Percentiles rank a stretch among this genome's conserved stretches.
phyloP scores from a whole-genome alignment of 2,113 vertebrate species.

The Thalassarche chlororhynchos region DNA sequence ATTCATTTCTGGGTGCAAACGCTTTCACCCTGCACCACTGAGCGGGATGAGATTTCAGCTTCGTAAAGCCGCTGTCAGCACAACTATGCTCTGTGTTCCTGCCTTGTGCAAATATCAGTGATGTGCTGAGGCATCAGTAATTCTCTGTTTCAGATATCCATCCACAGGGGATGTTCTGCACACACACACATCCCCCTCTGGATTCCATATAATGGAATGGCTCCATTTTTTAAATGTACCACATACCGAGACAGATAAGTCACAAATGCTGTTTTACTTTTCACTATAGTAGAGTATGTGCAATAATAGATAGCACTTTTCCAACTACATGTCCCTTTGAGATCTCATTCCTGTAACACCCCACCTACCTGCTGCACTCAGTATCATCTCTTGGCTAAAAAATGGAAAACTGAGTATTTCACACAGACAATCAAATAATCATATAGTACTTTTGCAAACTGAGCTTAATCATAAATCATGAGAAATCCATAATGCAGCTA shows the following conservation, averaged over 20 bases:
- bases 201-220: neutral
- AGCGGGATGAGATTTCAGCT: neutral
- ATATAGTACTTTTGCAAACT: neutral
- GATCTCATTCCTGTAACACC: neutral
- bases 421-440: neutral
- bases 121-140: neutral
- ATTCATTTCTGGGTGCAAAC: neutral
- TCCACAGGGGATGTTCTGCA: neutral
- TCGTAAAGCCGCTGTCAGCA: neutral
- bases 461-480: neutral
- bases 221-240: neutral
- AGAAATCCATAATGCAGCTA: neutral
- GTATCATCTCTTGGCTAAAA: neutral
- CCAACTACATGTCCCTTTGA: neutral
- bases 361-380: neutral
- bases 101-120: neutral
- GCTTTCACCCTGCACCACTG: neutral
- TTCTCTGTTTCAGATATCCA: neutral
- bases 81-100: neutral
- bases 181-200: accelerated
- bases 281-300: neutral
- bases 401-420: neutral
- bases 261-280: neutral
- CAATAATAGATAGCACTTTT: neutral
- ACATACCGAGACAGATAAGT: neutral